phyloP scores from a whole-genome alignment of 2,113 vertebrate genomes.

The Xiphophorus hellerii region DNA sequence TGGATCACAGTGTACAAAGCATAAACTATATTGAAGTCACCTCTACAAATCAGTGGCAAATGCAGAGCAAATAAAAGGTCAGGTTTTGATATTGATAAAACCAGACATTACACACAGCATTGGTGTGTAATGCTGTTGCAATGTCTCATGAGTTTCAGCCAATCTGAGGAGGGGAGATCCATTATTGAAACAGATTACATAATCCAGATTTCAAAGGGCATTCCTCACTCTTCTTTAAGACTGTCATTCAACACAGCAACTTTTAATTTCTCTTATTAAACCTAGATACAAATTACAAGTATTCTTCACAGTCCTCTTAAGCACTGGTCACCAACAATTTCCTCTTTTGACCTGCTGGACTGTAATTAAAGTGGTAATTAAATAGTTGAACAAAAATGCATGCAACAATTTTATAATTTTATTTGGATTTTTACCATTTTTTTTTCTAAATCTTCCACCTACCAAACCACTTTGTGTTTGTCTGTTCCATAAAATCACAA shows the following conservation, averaged over 20 bases:
- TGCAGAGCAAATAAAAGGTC: constrained; percentile 1
- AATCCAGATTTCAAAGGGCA: constrained; percentile 41
- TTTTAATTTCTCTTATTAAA: neutral
- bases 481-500: too few species aligned
- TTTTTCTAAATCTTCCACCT: too few species aligned
- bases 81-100: neutral
- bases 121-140: neutral
- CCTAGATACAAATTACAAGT: neutral
- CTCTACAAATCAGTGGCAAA: neutral
- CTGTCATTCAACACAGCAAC: neutral
- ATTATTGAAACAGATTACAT: constrained; percentile 33
- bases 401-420: too few species aligned
- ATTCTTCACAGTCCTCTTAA: neutral
- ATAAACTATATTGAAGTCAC: neutral
- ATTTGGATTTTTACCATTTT: too few species aligned
- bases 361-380: too few species aligned
- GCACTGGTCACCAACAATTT: too few species aligned
- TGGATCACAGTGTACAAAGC: neutral
- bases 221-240: constrained; percentile 25
- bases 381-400: too few species aligned
- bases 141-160: constrained; percentile 12
- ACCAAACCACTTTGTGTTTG: too few species aligned
- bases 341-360: too few species aligned
- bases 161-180: constrained; percentile 26
- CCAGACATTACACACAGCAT: neutral